Conservation (phyloP, 2,797 vertebrate species). For the Coendou prehensilis region DNA sequence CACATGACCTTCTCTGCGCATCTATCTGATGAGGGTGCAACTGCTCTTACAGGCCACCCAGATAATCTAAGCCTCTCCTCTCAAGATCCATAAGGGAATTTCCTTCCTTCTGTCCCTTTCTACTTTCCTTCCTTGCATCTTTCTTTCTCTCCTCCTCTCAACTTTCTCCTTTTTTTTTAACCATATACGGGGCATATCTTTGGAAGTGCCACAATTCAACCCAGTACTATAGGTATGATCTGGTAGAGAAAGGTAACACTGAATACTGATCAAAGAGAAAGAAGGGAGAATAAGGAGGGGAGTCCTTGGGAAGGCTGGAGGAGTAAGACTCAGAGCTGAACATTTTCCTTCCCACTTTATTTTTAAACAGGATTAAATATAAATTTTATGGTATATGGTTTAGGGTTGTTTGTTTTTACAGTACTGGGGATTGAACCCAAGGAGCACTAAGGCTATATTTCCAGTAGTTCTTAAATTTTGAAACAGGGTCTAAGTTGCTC, state of each 20-base stretch:
- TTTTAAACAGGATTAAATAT: background rate
- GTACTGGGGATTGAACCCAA: background rate
- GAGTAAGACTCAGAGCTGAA: background rate
- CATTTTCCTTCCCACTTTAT: background rate
- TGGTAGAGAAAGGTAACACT: background rate
- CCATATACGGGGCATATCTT: background rate
- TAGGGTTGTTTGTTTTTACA: background rate
- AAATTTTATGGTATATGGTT: background rate
- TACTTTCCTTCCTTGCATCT: background rate
- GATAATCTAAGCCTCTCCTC: background rate
- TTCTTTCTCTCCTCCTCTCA: background rate
- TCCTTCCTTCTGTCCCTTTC: background rate
- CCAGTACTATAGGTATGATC: background rate
- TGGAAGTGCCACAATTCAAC: background rate
- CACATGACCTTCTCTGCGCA: rapidly evolving
- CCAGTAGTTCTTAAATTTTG: background rate
- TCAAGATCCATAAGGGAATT: background rate
- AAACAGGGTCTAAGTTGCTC: background rate
- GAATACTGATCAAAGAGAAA: background rate
- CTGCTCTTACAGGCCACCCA: background rate
- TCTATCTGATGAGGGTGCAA: background rate
- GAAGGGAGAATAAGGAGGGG: background rate
- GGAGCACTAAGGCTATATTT: background rate
- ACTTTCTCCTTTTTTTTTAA: background rate
- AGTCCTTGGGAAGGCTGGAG: background rate